phyloP scores from a whole-genome alignment of 2,888 invertebrate genomes.

The Nemurella pictetii region DNA sequence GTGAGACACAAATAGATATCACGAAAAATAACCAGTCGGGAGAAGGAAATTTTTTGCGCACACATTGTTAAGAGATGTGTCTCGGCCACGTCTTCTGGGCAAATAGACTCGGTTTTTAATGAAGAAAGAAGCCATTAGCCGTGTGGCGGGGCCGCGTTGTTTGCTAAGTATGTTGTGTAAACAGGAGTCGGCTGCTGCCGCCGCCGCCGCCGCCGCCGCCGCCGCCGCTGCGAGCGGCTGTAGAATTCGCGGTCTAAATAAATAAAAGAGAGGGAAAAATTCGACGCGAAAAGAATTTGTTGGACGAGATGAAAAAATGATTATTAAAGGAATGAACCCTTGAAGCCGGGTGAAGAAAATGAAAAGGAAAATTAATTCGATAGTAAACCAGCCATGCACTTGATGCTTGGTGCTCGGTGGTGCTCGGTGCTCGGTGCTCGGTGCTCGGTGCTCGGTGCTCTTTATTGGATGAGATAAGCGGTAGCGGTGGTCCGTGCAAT shows the following conservation, averaged over 20 bases:
- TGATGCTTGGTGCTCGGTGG: no score
- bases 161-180: background rate
- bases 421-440: no score
- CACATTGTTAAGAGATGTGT: constrained; percentile 2
- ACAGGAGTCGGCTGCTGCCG: background rate
- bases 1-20: background rate
- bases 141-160: background rate
- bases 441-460: no score
- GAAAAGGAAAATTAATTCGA: background rate
- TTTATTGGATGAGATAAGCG: no score
- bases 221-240: background rate
- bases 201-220: background rate
- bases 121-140: constrained; percentile 18
- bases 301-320: background rate
- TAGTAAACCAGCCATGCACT: background rate
- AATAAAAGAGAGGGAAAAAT: background rate
- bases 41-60: background rate
- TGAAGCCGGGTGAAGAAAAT: background rate
- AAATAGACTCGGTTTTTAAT: background rate
- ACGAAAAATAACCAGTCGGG: background rate
- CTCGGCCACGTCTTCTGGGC: background rate
- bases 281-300: background rate
- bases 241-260: background rate
- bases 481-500: no score
- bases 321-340: background rate